phyloP scores from a whole-genome alignment of 1,140 invertebrate species.

The Zophobas morio region DNA sequence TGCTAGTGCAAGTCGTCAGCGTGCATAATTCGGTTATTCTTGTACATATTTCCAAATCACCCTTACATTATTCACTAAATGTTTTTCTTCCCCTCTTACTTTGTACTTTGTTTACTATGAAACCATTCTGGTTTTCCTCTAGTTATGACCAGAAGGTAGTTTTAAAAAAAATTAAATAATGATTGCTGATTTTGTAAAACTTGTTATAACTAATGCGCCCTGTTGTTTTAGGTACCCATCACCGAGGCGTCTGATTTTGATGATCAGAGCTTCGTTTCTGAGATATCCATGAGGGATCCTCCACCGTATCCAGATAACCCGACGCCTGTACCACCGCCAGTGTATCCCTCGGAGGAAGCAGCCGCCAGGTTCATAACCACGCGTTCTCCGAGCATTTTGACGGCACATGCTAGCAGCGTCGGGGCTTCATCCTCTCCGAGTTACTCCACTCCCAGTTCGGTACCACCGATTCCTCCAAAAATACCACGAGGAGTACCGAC shows the following conservation, averaged over 20 bases:
- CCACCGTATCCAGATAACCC: slow-evolving; percentile 73
- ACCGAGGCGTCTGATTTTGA: slow-evolving; percentile 52
- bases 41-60: no score
- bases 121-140: no score
- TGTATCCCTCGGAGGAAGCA: slow-evolving; percentile 72
- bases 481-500: slow-evolving; percentile 67
- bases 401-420: slow-evolving; percentile 75
- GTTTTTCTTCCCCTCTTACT: no score
- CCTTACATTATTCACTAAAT: no score
- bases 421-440: slow-evolving; percentile 69
- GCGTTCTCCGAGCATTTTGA: slow-evolving; percentile 77
- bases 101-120: no score
- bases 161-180: no score
- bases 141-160: no score
- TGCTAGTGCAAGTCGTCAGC: no score
- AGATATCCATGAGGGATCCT: slow-evolving; percentile 67
- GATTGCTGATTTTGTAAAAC: no score
- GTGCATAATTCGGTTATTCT: no score
- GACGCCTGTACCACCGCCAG: slow-evolving; percentile 64
- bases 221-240: not conserved
- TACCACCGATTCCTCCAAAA: slow-evolving; percentile 72
- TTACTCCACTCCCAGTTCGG: slow-evolving; percentile 70
- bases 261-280: slow-evolving; percentile 53
- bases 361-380: slow-evolving; percentile 78
- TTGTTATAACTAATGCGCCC: no score